phyloP scores from a whole-genome alignment of 2,113 vertebrate genomes.

The Trochalopteron elliotii region DNA sequence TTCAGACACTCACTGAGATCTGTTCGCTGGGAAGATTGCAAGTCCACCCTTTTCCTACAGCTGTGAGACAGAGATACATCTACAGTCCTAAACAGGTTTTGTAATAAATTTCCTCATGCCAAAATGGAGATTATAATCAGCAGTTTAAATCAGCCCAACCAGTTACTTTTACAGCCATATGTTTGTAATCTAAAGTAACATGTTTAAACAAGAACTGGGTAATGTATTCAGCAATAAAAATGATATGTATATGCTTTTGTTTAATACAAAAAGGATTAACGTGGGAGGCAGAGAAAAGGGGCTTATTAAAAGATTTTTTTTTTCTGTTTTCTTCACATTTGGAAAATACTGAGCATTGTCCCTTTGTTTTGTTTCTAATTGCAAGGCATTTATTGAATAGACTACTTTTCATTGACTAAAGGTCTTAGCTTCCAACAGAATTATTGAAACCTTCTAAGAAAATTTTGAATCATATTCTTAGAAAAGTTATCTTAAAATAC shows the following conservation, averaged over 20 bases:
- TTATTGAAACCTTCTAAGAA: background rate
- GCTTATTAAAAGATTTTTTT: background rate
- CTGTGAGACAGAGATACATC: background rate
- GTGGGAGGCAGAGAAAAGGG: background rate
- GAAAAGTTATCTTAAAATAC: background rate
- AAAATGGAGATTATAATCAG: slow-evolving; percentile 6
- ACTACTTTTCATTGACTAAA: background rate
- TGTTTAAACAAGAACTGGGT: slow-evolving; percentile 1
- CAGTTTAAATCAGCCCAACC: background rate
- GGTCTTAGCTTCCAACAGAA: background rate
- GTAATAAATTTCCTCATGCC: slow-evolving; percentile 8
- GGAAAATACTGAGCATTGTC: background rate
- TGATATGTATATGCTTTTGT: background rate
- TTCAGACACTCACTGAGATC: background rate
- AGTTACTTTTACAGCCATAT: slow-evolving; percentile 1
- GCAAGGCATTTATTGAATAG: background rate
- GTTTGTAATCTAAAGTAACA: background rate
- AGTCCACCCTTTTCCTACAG: background rate
- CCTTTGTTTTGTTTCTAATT: background rate
- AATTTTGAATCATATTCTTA: background rate
- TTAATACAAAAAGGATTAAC: background rate
- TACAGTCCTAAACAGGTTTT: background rate
- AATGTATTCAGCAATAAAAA: background rate
- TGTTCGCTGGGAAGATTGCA: background rate
- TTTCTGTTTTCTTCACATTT: background rate